Conservation (phyloP, 2,797 vertebrate genomes). For the Acropternis orthonyx region DNA sequence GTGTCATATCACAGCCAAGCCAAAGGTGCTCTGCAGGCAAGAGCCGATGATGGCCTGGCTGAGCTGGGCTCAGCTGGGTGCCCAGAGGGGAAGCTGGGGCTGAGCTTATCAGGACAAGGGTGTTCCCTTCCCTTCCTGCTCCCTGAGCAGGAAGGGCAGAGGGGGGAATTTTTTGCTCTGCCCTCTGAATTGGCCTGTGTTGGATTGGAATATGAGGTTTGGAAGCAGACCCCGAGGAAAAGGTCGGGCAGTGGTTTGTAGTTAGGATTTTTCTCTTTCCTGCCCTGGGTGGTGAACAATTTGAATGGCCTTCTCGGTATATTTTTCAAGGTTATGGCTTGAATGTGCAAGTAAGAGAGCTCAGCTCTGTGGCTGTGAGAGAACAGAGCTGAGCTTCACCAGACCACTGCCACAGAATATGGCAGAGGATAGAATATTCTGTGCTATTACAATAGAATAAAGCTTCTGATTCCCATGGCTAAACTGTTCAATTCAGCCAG, state of each 20-base stretch:
- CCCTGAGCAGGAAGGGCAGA: not conserved
- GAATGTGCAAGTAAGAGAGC: not conserved
- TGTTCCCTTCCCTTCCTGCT: conserved; percentile 14
- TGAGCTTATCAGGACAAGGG: not conserved
- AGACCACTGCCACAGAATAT: not conserved
- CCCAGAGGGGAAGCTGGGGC: not conserved
- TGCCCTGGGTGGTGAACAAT: not conserved
- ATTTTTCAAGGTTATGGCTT: not conserved
- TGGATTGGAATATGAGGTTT: not conserved
- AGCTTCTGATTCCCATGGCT: not conserved
- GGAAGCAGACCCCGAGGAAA: not conserved
- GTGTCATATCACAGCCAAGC: not conserved
- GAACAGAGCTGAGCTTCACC: not conserved
- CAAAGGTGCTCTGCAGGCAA: not conserved
- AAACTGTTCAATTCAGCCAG: not conserved
- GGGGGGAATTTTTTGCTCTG: not conserved
- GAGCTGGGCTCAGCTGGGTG: not conserved
- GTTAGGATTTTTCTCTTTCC: not conserved
- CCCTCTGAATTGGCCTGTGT: not conserved
- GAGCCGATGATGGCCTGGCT: not conserved
- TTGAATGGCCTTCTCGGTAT: not conserved
- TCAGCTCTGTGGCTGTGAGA: too few relatives aligned
- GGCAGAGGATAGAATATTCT: not conserved
- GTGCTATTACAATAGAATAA: not conserved
- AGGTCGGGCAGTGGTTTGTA: not conserved